Evolutionary conservation across 1,140 invertebrate genomes (phyloP), one percentile per base, ranked within the genome.

Genomic region (Bombus sylvicola): DNA sequence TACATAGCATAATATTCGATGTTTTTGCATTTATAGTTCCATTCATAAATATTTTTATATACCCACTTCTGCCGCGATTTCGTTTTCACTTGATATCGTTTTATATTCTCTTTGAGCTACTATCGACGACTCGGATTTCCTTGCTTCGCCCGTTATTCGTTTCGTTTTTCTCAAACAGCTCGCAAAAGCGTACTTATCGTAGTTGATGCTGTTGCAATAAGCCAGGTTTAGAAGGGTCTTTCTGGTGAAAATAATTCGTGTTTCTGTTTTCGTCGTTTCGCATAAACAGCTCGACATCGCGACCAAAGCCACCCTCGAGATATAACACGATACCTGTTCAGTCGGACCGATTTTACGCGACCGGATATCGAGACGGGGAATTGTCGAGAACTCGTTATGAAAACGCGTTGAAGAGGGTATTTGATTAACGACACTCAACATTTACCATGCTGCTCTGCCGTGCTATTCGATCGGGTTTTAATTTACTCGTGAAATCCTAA

Each of bases 31-130:
- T 53, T 53, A 18, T 53, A 22, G 47, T 53, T 2, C 86, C 59
- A 47, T 87, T 85, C 81, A 73, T 83, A 89, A 87, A 84, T 87
- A 90, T 78, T 37, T 43, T 12, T 62, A 13, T 37, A 64, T 22
- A 28, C 41, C 37, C 53, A 81, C 53, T 64, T 64, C 22, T 25
- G 22, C 25, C 6, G 5, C 0, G 2, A 68, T 1, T 39, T 39
- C 41, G 39, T 28, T 31, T 37, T 41, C 31, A 53, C 41, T 43
- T n/a, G 13, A 68, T 39, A 47, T 64, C 25, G 12, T 64, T 66
- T 59, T 69, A 53, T 43, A 39, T 88, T 86, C 47, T 80, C 53
- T 43, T 73, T 31, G 25, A 57, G 9, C 28, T 28, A 22, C n/a
- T 43, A 31, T 13, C 59, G 25, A 18, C 37, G 22, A 34, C 25